phyloP scores from a whole-genome alignment of 1,140 invertebrate species.

The Heliconius congener region DNA sequence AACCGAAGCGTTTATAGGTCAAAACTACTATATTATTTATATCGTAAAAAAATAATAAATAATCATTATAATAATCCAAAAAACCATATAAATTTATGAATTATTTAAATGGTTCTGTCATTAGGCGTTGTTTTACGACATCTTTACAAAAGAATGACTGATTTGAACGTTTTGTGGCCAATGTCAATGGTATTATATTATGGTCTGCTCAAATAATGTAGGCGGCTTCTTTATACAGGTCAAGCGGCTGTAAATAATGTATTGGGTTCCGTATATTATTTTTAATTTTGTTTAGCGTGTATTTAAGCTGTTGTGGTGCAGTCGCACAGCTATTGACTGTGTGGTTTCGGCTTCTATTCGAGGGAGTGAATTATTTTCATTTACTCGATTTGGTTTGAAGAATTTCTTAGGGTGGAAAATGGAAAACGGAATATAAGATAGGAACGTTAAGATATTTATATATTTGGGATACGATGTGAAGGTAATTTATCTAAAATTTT shows the following conservation, averaged over 20 bases:
- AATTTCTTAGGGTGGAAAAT: too few relatives aligned
- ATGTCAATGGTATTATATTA: constrained; percentile 24
- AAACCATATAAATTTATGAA: not conserved
- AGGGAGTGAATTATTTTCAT: too few relatives aligned
- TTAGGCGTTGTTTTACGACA: constrained; percentile 33
- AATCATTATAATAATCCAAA: not conserved
- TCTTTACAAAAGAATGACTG: constrained; percentile 32
- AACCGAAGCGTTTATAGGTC: too few relatives aligned
- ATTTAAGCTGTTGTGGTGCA: too few relatives aligned
- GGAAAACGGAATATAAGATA: too few relatives aligned
- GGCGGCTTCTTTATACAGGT: constrained; percentile 16
- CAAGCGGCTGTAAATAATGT: not conserved
- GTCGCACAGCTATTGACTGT: too few relatives aligned
- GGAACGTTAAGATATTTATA: too few relatives aligned
- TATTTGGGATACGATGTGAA: too few relatives aligned
- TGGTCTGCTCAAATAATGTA: constrained; percentile 21
- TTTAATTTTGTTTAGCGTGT: not conserved
- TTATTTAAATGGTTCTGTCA: not conserved
- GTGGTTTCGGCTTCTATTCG: too few relatives aligned
- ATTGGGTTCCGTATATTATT: not conserved
- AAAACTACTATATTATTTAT: not conserved
- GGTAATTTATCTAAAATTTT: too few relatives aligned
- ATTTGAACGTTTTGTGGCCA: constrained; percentile 28
- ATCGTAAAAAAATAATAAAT: not conserved
- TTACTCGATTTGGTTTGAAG: too few relatives aligned